Evolutionary conservation across 2,888 invertebrate species (phyloP).

Genomic region (Ligdia adustata): DNA sequence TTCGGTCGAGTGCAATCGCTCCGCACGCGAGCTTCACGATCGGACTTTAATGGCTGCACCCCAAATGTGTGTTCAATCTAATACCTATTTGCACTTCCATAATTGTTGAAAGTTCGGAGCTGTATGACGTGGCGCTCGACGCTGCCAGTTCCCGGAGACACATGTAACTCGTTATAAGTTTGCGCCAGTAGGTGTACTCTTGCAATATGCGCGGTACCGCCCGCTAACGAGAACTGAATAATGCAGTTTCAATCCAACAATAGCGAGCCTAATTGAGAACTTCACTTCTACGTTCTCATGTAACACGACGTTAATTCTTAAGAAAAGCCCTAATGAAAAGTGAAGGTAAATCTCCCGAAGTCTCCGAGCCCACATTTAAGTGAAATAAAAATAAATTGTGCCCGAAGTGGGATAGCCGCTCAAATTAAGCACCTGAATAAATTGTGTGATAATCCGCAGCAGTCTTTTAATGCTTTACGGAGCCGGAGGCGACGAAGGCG

Average conservation of each 20-base stretch:
- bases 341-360: constrained; percentile 68
- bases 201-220: constrained; percentile 30
- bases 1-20: constrained; percentile 63
- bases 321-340: constrained; percentile 63
- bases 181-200: constrained; percentile 45
- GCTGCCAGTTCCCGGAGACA: constrained; percentile 45
- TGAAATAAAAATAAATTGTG: constrained; percentile 81
- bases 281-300: constrained; percentile 13
- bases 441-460: constrained; percentile 81
- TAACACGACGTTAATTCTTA: constrained; percentile 44
- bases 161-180: constrained; percentile 71
- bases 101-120: constrained; percentile 66
- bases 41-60: constrained; percentile 67
- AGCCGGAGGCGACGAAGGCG: constrained; percentile 63
- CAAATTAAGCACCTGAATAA: constrained; percentile 84
- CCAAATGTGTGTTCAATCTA: constrained; percentile 74
- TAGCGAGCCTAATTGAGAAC: constrained; percentile 9
- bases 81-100: constrained; percentile 71
- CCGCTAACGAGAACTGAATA: constrained; percentile 47
- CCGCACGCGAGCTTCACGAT: constrained; percentile 58
- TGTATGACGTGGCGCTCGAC: constrained; percentile 44
- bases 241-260: constrained; percentile 37
- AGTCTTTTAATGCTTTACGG: constrained; percentile 79
- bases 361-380: constrained; percentile 66
- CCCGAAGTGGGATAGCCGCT: constrained; percentile 76